phyloP scores from a whole-genome alignment of 2,797 vertebrate species.

The Melanogrammus aeglefinus region DNA sequence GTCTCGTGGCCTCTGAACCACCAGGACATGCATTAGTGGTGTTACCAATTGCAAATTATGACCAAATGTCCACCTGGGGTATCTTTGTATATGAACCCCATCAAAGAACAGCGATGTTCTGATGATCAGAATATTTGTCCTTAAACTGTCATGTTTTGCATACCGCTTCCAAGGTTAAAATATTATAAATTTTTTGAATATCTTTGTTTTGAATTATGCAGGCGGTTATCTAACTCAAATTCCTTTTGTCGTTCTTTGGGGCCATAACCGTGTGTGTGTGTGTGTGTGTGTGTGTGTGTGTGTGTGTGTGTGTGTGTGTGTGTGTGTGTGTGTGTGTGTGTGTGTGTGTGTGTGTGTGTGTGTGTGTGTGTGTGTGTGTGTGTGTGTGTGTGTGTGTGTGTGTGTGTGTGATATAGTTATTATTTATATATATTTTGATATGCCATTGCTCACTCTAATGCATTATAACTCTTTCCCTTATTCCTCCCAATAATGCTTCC shows the following conservation, averaged over 20 bases:
- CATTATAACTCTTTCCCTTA: neutral
- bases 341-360: no score
- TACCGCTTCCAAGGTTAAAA: neutral
- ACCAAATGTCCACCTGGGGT: neutral
- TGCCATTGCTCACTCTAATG: neutral
- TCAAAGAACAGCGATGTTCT: neutral
- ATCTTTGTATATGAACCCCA: neutral
- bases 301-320: no score
- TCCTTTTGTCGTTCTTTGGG: neutral
- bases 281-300: no score
- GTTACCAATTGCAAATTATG: neutral
- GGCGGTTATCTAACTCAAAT: neutral
- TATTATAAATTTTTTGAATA: no score
- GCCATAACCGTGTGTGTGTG: no score
- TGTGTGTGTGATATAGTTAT: neutral
- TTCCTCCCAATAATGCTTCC: neutral
- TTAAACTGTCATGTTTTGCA: neutral
- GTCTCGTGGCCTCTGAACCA: neutral
- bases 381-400: neutral
- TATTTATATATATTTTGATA: neutral
- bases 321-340: no score
- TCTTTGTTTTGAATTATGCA: neutral
- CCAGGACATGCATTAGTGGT: neutral
- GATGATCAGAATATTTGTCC: neutral
- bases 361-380: no score